Evolutionary conservation across 2,113 vertebrate genomes (phyloP), one percentile per base, ranked within the genome.

Genomic region (Otus sunia): DNA sequence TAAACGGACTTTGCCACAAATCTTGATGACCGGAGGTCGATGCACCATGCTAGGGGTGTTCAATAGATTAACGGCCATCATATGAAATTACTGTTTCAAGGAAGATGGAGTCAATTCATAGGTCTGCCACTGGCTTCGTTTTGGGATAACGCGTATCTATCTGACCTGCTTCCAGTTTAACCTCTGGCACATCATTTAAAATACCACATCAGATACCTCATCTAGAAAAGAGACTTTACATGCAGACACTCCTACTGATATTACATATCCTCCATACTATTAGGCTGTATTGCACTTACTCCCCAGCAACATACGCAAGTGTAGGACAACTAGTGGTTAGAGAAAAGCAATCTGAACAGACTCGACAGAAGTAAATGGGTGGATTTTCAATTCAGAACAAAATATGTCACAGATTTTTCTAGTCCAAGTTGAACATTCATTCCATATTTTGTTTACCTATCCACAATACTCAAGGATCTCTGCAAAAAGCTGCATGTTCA

Each of bases 61-160:
- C 43, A 62, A 0, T 34, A 55, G 78, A 76, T 86, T 72, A 72
- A 72, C 0, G 11, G 23, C 15, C 81, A 68, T 8, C 0, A 0
- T 25, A 37, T 19, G 17, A 60, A 81, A 78, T 34, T 4, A 30
- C 1, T 15, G 25, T 36, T 12, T 63, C 41, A 68, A 32, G 43
- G 73, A 80, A 85, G 37, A 62, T 9, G 10, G 37, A 88, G 60
- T 5, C 3, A 83, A 50, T 45, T 83, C 26, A 72, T 45, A 39
- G 14, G n/a, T 88, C 69, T 75, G 37, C 45, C 64, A 43, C 37
- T 41, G 60, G 60, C 22, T 91, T 62, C 52, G 19, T 19, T 47
- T 47, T 47, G 45, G 9, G 9, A 47, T 47, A 47, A 47, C 19
- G 7, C 21, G 19, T 20, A 21, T 47, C 18, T 47, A 21, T 47